Conservation (phyloP, 2,888 invertebrate species). For the Hofmannophila pseudospretella region DNA sequence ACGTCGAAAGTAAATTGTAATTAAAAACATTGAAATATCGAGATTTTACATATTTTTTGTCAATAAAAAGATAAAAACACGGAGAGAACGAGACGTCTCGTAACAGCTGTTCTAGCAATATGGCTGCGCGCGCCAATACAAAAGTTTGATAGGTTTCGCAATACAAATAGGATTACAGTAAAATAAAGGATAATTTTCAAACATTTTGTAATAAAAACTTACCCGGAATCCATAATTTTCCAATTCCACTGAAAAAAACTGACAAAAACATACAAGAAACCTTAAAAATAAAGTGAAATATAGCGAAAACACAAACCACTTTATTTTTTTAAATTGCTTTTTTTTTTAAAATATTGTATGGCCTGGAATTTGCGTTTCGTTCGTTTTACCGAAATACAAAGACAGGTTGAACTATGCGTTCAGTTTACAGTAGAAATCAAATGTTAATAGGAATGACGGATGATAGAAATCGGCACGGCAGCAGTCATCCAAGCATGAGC, state of each 20-base stretch:
- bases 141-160: slow-evolving; percentile 30
- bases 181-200: slow-evolving; percentile 8
- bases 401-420: too few species aligned
- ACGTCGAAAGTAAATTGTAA: slow-evolving; percentile 30
- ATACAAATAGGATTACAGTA: slow-evolving; percentile 2
- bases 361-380: too few species aligned
- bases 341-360: too few species aligned
- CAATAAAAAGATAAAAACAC: slow-evolving; percentile 49
- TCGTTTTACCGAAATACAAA: too few species aligned
- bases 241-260: slow-evolving; percentile 5
- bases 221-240: slow-evolving; percentile 45
- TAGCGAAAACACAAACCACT: too few species aligned
- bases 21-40: slow-evolving; percentile 31
- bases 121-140: slow-evolving; percentile 72
- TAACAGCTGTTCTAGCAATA: slow-evolving; percentile 72
- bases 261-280: background rate
- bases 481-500: too few species aligned
- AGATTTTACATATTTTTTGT: slow-evolving; percentile 34
- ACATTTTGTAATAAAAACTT: slow-evolving; percentile 23
- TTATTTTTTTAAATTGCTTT: too few species aligned
- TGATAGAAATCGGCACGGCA: too few species aligned
- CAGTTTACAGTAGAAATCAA: too few species aligned
- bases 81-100: slow-evolving; percentile 35
- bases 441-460: too few species aligned
- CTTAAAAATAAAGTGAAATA: slow-evolving; percentile 1